These are phyloP conservation scores for Corydoras sp. DNA, from an alignment of 2,113 vertebrate genomes.

Conservation along the genomic window DNA sequence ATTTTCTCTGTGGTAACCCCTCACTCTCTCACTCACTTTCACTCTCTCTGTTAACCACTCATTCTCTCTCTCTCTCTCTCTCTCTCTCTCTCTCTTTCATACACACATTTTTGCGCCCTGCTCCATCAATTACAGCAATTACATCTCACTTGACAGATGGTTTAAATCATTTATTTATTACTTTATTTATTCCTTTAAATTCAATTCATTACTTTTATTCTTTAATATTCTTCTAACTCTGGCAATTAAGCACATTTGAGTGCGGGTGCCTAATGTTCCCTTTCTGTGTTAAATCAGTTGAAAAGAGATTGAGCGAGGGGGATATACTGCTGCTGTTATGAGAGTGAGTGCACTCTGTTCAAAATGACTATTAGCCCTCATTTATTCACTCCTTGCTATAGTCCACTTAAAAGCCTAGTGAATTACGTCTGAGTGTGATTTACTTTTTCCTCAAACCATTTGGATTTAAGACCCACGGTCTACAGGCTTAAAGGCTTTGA, in stretches of 20 bases:
- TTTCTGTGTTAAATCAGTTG: conserved; percentile 7
- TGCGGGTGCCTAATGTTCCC: neutral
- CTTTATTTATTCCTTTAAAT: conserved; percentile 45
- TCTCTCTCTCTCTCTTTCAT: conserved; percentile 52
- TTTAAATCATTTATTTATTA: no score
- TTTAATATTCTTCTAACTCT: conserved; percentile 25
- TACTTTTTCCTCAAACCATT: conserved; percentile 16
- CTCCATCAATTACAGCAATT: conserved; percentile 84
- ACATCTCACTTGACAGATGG: conserved; percentile 69
- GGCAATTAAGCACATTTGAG: conserved; percentile 41
- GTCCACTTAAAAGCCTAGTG: conserved; percentile 7
- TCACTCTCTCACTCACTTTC: neutral
- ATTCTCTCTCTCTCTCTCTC: conserved; percentile 41
- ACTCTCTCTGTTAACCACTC: neutral
- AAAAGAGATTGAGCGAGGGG: neutral
- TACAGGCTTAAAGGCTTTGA: conserved; percentile 2
- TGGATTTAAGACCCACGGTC: conserved; percentile 21
- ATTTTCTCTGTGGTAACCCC: no score
- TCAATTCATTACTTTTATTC: no score
- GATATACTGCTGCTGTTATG: conserved; percentile 19
- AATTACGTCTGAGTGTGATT: conserved; percentile 21
- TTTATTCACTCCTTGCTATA: conserved; percentile 13
- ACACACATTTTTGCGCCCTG: conserved; percentile 37
- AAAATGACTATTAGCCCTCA: conserved; percentile 17
- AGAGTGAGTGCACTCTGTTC: conserved; percentile 6